These are phyloP conservation scores for Pyralis farinalis DNA, from an alignment of 2,888 invertebrate species.

Conservation along the genomic window DNA sequence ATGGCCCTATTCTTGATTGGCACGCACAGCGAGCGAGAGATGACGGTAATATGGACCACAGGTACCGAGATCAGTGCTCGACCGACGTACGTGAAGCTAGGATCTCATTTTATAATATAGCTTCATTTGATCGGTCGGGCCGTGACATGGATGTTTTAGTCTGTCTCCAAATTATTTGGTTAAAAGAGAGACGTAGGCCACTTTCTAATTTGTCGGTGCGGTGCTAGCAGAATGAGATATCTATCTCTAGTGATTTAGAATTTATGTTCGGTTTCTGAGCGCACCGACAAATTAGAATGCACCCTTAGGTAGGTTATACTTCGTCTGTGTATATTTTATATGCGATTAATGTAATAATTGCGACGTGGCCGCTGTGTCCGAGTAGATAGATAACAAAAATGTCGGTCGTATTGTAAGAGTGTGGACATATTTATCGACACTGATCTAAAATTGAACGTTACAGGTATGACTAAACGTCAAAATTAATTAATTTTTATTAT, in stretches of 20 bases:
- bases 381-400: background rate
- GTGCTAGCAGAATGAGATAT: no score
- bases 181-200: background rate
- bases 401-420: background rate
- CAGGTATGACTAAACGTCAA: no score
- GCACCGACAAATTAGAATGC: background rate
- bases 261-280: background rate
- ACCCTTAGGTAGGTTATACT: conserved; percentile 1
- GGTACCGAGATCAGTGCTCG: background rate
- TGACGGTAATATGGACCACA: background rate
- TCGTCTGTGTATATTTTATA: conserved; percentile 3
- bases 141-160: background rate
- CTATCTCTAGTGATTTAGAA: no score
- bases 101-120: background rate
- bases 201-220: background rate
- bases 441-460: background rate
- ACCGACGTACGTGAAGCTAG: background rate
- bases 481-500: no score
- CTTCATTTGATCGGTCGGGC: background rate
- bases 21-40: background rate
- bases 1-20: no score
- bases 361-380: background rate
- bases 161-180: background rate
- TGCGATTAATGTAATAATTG: background rate
- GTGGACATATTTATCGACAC: background rate